Evolutionary conservation across 1,140 invertebrate species (phyloP), one percentile per base, ranked within the genome.

Genomic region (Parasteatoda tepidariorum): DNA sequence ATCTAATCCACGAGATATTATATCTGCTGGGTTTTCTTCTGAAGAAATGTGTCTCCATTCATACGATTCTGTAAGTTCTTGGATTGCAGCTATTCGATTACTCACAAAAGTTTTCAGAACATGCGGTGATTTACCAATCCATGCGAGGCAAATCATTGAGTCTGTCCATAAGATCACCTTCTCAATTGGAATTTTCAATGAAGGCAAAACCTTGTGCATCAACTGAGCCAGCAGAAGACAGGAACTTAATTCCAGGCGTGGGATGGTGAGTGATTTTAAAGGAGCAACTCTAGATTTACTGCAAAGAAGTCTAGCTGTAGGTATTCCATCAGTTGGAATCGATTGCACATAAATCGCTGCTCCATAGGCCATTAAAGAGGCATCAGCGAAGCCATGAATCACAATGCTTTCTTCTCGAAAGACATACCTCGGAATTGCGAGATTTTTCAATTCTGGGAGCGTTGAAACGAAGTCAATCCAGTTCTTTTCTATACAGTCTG

Each of bases 311-410:
- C 54, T 71, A 9, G 28, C 11, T 30, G 24, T 6, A 2, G 34
- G 15, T 3, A 18, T n/a, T 55, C 34, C n/a, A 6, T 28, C 15
- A 2, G 7, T 6, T 71, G 11, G 4, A 4, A 13, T 54, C 2
- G n/a, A 59, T 30, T 61, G 33, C 6, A 88, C 22, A 71, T 90
- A 90, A n/a, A 90, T 48, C 33, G 87, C 88, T 0, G 87, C 88
- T 54, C 87, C 89, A 84, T 89, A 90, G n/a, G 87, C 90, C 0
- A 31, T 61, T 64, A 87, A 85, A 13, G 87, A 88, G 0, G 88
- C 88, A 85, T 90, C 89, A 13, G 82, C 85, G 85, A 90, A 90
- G 15, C 88, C 88, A 78, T 89, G 87, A 3, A 89, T n/a, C 84
- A 88, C 81, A 34, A 85, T 62, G 7, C 18, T 15, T 59, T 34